Evolutionary conservation across 2,113 vertebrate genomes (phyloP), one percentile per base, ranked within the genome.

Genomic region (Apteryx mantelli): DNA sequence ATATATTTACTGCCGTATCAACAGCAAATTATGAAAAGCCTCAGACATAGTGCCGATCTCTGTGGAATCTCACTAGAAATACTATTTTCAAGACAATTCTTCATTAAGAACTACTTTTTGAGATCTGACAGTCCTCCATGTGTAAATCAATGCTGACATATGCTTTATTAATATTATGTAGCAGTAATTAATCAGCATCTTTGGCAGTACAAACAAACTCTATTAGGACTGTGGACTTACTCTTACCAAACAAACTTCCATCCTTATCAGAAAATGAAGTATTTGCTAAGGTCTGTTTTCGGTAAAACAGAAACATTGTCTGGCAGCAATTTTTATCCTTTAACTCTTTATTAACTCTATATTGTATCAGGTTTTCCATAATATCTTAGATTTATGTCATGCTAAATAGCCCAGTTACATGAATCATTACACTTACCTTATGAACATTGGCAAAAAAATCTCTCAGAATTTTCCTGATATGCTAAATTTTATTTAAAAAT

Each of bases 181-280:
- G 18, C 36, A 52, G 63, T 79, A 91, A 95, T 91, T 92, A 91
- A 92, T 92, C 69, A 95, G 81, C 89, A 64, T 75, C 56, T 50
- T 68, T 64, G 32, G 6, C 28, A 79, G 25, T 38, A 73, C 56
- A 13, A 69, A 24, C 2, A 82, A 92, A 89, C 92, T 73, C 56
- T 91, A 22, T 85, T 92, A 46, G 21, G 13, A 26, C 75, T 89
- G 60, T 64, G n/a, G 60, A 84, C 21, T 60, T 75, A 74, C 16
- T 78, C 84, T 75, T 63, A 82, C 28, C 20, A 84, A 75, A 56
- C 1, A 81, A 81, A 46, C 15, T 20, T 68, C 5, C 22, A 82
- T 30, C 19, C 13, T 64, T 48, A 55, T 26, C 48, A 86, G 40
- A 86, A 97, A 77, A 92, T 48, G 7, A 71, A 91, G 64, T 77